phyloP scores from a whole-genome alignment of 2,797 vertebrate genomes.

The Sebastes iracundus region DNA sequence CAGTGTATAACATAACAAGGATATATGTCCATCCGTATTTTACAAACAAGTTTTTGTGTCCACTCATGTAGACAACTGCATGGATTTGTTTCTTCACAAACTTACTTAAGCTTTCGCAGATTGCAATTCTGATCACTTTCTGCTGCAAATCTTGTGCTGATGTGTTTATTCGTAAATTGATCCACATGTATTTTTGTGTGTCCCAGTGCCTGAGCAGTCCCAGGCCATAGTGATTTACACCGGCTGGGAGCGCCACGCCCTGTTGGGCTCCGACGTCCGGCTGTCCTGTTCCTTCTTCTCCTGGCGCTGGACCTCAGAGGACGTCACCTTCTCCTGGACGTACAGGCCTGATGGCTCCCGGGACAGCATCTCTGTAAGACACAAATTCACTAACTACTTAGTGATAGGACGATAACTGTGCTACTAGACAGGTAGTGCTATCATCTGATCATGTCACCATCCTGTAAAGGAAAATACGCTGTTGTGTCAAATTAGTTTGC shows the following conservation, averaged over 20 bases:
- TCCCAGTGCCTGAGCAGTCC: conserved; percentile 77
- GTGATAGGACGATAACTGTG: background rate
- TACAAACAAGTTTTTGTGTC: background rate
- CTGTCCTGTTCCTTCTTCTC: conserved; percentile 87
- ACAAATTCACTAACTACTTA: background rate
- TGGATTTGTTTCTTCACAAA: background rate
- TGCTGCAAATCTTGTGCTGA: background rate
- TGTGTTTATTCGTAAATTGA: background rate
- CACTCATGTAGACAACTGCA: background rate
- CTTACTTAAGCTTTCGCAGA: background rate
- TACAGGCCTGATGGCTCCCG: conserved; percentile 82
- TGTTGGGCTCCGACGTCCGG: conserved; percentile 81
- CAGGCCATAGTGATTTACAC: conserved; percentile 84
- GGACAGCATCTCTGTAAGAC: conserved; percentile 80
- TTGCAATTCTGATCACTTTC: background rate
- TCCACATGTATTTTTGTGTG: conserved; percentile 1
- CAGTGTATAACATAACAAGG: too few species aligned
- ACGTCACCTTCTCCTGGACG: conserved; percentile 85
- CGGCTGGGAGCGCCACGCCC: conserved; percentile 84
- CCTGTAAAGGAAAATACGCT: background rate
- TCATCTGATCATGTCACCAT: background rate
- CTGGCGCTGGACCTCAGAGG: conserved; percentile 85
- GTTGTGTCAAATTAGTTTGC: background rate
- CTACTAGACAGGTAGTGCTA: background rate
- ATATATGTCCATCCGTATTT: background rate